Evolutionary conservation across 2,888 invertebrate species (phyloP).

Genomic region (Calameuta idolon): DNA sequence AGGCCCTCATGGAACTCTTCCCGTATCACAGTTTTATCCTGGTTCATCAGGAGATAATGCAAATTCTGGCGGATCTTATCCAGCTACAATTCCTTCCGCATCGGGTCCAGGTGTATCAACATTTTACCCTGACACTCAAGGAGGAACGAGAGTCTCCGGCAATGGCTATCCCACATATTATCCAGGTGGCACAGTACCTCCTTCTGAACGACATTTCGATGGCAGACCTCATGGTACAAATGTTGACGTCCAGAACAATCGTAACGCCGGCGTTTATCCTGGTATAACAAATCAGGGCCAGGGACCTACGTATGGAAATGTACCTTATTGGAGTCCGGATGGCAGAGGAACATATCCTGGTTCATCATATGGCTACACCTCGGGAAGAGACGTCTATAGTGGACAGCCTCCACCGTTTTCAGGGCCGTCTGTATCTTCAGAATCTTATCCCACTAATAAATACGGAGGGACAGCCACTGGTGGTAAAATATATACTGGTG

Average conservation of each 20-base stretch:
- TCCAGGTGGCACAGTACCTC: neutral
- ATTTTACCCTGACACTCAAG: neutral
- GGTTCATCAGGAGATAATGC: neutral
- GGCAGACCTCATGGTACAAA: neutral
- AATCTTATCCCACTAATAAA: no score
- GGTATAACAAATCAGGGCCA: neutral
- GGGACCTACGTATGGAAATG: neutral
- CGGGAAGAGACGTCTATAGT: neutral
- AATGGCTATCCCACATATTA: neutral
- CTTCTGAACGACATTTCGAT: neutral
- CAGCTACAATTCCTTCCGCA: neutral
- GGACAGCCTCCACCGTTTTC: no score
- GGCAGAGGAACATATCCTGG: neutral
- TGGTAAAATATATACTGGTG: no score
- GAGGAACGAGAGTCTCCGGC: neutral
- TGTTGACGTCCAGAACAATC: neutral
- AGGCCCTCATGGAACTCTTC: neutral
- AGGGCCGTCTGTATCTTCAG: no score
- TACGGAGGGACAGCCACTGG: no score
- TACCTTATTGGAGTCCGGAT: neutral
- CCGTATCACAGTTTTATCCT: neutral
- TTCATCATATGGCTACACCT: neutral
- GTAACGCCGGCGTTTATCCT: neutral
- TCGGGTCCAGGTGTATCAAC: neutral
- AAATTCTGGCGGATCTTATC: neutral